Evolutionary conservation across 1,140 invertebrate genomes (phyloP), one percentile per base, ranked within the genome.

Genomic region (Ooceraea biroi): DNA sequence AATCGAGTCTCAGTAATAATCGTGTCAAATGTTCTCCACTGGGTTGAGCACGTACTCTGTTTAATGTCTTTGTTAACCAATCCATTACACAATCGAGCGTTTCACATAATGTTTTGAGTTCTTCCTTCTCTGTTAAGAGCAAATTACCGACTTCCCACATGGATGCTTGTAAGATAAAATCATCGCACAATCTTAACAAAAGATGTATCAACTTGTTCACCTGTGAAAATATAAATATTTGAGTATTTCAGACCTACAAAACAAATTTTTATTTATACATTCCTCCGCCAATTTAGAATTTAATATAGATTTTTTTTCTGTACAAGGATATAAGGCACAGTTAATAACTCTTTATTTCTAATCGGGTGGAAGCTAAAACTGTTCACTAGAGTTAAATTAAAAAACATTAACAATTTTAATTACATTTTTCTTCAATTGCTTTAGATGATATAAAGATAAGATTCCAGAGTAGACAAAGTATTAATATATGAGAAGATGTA

Each of bases 1-100:
- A 97, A 93, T 97, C 97, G 25, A 97, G 94, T 80, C 97, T 94
- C 91, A 97, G 94, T 7, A 97, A 92, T 50, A 97, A 93, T 85
- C 97, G 96, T 44, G 96, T 95, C 41, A 97, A 94, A 90, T 96
- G 96, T 72, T 95, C 95, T 11, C 96, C 96, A 86, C 95, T 96
- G 0, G 96, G 95, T 87, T 96, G 95, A 63, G 95, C 94, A 71
- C 96, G 95, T 41, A 97, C 91, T 73, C 95, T 95, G 30, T 96
- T 95, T 25, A 97, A 91, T 8, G 94, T 94, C 87, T 93, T 94
- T 12, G 93, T 94, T 11, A 94, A 74, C 92, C 93, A 94, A 52
- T 89, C 86, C 94, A 94, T 94, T 46, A 94, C 55, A 82, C 92
- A 91, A n/a, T 93, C 90, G 12, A 94, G 74, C 1, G 93, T 94